A percentile compares a stretch with the other conserved stretches of the same genome.
Evolutionary conservation across 2,888 invertebrate species (phyloP).

Genomic region (Scrobipalpa atriplicella): DNA sequence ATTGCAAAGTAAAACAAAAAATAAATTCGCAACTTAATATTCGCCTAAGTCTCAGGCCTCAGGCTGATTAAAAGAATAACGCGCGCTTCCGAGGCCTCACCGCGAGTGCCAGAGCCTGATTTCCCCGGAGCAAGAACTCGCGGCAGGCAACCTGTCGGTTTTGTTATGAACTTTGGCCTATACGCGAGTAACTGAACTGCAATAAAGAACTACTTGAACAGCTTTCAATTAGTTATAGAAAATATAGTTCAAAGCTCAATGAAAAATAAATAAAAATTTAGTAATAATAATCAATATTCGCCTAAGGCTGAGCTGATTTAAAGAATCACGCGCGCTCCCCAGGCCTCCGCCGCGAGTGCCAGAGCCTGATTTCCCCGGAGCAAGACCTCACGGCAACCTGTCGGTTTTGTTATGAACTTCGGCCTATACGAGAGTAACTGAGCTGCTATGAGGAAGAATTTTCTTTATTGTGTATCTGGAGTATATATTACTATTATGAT

Average conservation of each 20-base stretch:
- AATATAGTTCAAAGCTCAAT: too few species aligned
- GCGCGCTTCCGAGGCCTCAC: neutral
- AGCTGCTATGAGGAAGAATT: neutral
- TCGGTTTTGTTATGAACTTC: constrained; percentile 3
- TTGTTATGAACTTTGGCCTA: constrained; percentile 26
- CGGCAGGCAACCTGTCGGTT: constrained; percentile 20
- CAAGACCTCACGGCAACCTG: neutral
- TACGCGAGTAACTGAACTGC: neutral
- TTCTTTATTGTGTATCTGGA: too few species aligned
- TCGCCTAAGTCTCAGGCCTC: constrained; percentile 1
- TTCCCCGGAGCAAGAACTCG: constrained; percentile 16
- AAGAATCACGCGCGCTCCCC: neutral
- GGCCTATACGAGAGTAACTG: too few species aligned
- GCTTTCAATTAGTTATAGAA: neutral
- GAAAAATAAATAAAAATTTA: too few species aligned
- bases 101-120: constrained; percentile 30
- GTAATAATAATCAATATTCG: too few species aligned
- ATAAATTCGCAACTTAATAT: neutral
- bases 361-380: neutral
- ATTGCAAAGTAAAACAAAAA: too few species aligned
- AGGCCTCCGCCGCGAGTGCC: neutral
- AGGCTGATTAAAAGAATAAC: constrained; percentile 12
- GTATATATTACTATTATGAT: too few species aligned
- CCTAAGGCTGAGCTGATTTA: neutral
- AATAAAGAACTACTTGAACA: neutral